Conservation (phyloP, 2,113 vertebrate species). For the Eubucco bourcierii region DNA sequence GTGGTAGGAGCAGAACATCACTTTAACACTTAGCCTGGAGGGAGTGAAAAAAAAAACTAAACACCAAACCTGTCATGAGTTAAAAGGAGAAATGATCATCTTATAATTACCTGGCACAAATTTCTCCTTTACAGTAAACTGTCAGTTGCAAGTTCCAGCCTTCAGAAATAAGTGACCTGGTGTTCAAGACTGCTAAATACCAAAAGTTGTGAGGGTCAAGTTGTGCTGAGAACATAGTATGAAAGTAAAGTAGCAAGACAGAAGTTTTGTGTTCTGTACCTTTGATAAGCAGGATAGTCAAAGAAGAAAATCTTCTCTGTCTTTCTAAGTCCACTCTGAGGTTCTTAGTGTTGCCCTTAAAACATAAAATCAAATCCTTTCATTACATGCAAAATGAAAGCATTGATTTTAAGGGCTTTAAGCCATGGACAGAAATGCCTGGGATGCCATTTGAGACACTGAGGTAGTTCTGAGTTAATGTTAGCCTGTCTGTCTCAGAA, state of each 20-base stretch:
- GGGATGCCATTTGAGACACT: neutral
- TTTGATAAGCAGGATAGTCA: neutral
- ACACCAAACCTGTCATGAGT: neutral
- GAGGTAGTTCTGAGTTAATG: neutral
- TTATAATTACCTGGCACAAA: neutral
- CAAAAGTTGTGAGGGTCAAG: neutral
- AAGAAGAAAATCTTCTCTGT: neutral
- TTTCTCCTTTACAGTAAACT: neutral
- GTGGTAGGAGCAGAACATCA: constrained; percentile 9
- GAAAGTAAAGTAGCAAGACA: neutral
- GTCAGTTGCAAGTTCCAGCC: neutral
- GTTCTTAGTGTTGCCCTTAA: neutral
- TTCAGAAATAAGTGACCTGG: neutral
- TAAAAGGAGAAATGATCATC: neutral
- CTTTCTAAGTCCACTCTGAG: neutral
- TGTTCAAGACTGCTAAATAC: neutral
- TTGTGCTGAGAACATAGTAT: neutral
- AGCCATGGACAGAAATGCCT: neutral
- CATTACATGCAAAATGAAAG: neutral
- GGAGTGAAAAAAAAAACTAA: neutral
- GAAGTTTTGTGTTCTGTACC: neutral
- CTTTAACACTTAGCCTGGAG: constrained; percentile 51
- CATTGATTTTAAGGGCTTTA: constrained; percentile 6
- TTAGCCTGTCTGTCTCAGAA: constrained; percentile 1
- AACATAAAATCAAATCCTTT: neutral